A percentile compares a stretch with the other conserved stretches of the same genome.
Evolutionary conservation across 2,888 invertebrate genomes (phyloP).

Genomic region (Miltochrista miniata): DNA sequence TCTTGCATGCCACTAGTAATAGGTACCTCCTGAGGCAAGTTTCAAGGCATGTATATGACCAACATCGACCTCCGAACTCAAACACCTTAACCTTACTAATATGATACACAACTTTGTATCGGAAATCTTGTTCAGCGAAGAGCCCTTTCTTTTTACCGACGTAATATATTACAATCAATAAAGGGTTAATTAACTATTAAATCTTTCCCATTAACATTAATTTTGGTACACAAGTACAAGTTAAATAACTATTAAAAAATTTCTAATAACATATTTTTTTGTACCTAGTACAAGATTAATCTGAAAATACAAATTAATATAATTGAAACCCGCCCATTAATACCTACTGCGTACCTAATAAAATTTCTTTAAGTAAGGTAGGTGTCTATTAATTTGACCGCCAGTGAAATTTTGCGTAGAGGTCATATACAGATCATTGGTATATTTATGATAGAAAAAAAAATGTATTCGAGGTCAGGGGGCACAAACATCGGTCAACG

Average conservation of each 20-base stretch:
- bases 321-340: constrained; percentile 2
- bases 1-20: no score
- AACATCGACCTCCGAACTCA: no score
- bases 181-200: no score
- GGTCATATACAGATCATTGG: constrained; percentile 26
- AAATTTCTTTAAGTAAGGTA: constrained; percentile 1
- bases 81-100: no score
- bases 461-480: constrained; percentile 26
- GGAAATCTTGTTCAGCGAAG: no score
- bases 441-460: constrained; percentile 14
- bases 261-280: neutral
- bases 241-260: no score
- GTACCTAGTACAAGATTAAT: constrained; percentile 17
- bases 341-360: constrained; percentile 7
- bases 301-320: constrained; percentile 6
- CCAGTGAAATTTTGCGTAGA: constrained; percentile 7
- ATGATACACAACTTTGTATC: no score
- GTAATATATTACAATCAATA: no score
- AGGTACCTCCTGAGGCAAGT: no score
- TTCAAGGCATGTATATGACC: no score
- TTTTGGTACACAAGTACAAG: constrained; percentile 6
- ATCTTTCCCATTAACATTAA: constrained; percentile 1
- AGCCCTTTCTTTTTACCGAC: no score
- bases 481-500: constrained; percentile 11
- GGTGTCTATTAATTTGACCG: constrained; percentile 13